Base-by-base conservation (phyloP, 2,888 invertebrate species). In the Polydrusus pterygomalis region DNA sequence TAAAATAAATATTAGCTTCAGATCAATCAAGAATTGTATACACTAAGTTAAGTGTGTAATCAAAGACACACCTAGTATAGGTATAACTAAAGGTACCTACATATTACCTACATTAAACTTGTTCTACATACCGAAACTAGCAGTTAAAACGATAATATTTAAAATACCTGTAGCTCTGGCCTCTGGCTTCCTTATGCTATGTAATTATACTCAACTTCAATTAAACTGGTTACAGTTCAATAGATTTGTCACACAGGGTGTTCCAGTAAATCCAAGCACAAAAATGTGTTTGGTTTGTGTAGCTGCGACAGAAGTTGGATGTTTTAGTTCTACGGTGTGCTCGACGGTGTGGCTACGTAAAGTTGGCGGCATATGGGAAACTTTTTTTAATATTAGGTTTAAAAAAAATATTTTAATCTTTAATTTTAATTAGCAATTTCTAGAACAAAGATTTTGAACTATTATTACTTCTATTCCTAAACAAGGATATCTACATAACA, bases 141-240 rank as follows among this genome's bases (percentile, higher is more conserved):
- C 43, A 13, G 43, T 43, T 43, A 43, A 43, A 43, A 43, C 43
- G n/a, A 43, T 43, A 43, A 43, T 43, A 43, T 13, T n/a, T 43
- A 43, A 43, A 43, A 51, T 51, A 51, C 49, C 18, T 49, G 17
- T 51, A 18, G 17, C 18, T 51, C 15, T 51, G 25, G 30, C 30
- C 18, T 51, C 15, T 51, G 25, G 30, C 30, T 56, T 8, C 30
- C 34, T 8, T 15, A 15, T 10, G n/a, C 34, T 34, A 8, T 34
- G 10, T 34, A 56, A 56, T 56, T 56, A 34, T 25, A 15, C 34
- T 56, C 30, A 56, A 56, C 30, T 15, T 9, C 15, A 34, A 56
- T 56, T 56, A 56, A 34, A 9, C 34, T 8, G 7, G 56, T 56
- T 56, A 30, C 56, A 56, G 56, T 56, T 56, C 56, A 56, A 30